Percentiles rank a stretch among this genome's conserved stretches.
These are phyloP conservation scores for Penaeus vannamei DNA, from an alignment of 1,140 invertebrate genomes.

Conservation along the genomic window DNA sequence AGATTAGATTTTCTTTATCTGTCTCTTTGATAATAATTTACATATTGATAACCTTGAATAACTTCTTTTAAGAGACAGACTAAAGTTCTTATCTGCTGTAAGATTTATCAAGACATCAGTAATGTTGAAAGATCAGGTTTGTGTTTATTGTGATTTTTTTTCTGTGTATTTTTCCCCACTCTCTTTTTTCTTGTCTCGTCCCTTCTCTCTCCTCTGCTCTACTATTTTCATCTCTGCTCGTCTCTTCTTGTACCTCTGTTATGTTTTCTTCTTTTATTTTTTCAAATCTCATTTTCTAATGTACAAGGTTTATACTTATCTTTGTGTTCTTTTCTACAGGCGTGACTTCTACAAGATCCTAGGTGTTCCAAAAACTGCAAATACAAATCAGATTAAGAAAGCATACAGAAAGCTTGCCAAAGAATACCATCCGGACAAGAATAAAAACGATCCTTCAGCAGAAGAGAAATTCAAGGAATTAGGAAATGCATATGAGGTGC, in stretches of 20 bases:
- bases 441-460: constrained; percentile 93
- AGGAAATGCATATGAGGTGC: constrained; percentile 96
- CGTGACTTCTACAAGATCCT: constrained; percentile 98
- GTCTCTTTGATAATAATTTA: too few relatives aligned
- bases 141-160: background rate
- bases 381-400: constrained; percentile 96
- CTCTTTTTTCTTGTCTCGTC: background rate
- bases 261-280: background rate
- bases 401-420: constrained; percentile 96
- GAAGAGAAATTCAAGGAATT: constrained; percentile 96
- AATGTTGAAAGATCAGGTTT: background rate
- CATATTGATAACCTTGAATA: too few relatives aligned
- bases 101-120: too few relatives aligned
- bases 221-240: background rate
- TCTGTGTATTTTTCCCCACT: background rate
- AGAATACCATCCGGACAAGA: constrained; percentile 98
- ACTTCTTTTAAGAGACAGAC: too few relatives aligned
- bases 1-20: too few relatives aligned
- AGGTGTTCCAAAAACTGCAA: constrained; percentile 86
- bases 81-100: too few relatives aligned
- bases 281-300: too few relatives aligned
- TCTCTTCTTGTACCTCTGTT: background rate
- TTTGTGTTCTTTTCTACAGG: constrained; percentile 73
- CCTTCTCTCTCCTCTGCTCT: background rate
- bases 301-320: too few relatives aligned